A percentile compares a stretch with the other conserved stretches of the same genome.
Evolutionary conservation across 2,888 invertebrate genomes (phyloP).

Genomic region (Achlya flavicornis): DNA sequence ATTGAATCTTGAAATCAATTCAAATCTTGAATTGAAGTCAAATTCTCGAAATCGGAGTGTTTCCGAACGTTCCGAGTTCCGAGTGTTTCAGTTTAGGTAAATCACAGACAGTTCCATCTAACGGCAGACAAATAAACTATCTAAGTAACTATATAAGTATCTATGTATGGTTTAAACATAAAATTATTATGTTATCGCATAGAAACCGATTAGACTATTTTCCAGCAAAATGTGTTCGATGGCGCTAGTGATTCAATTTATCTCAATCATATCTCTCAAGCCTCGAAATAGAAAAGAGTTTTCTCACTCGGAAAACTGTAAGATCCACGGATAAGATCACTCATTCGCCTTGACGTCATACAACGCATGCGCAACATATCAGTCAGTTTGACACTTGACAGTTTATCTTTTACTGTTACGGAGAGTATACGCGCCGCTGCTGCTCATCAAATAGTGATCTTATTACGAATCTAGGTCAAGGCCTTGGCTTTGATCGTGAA

Average conservation of each 20-base stretch:
- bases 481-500: not conserved
- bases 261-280: no score
- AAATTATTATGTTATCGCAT: no score
- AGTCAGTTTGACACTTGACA: not conserved
- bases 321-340: no score
- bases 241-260: not conserved
- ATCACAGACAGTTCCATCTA: constrained; percentile 5
- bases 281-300: not conserved
- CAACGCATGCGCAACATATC: not conserved
- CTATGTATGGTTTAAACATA: not conserved
- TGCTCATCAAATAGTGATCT: constrained; percentile 1
- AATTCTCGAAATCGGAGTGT: no score
- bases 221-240: not conserved
- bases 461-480: not conserved
- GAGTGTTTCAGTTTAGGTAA: no score
- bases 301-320: not conserved
- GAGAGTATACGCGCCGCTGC: not conserved
- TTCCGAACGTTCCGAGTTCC: no score
- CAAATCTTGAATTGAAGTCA: no score
- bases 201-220: not conserved
- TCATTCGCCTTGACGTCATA: no score
- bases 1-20: no score
- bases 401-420: not conserved
- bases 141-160: constrained; percentile 17
- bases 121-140: constrained; percentile 19